Evolutionary conservation across 2,113 vertebrate species (phyloP), one percentile per base, ranked within the genome.

Genomic region (Nothobranchius kuhntae): DNA sequence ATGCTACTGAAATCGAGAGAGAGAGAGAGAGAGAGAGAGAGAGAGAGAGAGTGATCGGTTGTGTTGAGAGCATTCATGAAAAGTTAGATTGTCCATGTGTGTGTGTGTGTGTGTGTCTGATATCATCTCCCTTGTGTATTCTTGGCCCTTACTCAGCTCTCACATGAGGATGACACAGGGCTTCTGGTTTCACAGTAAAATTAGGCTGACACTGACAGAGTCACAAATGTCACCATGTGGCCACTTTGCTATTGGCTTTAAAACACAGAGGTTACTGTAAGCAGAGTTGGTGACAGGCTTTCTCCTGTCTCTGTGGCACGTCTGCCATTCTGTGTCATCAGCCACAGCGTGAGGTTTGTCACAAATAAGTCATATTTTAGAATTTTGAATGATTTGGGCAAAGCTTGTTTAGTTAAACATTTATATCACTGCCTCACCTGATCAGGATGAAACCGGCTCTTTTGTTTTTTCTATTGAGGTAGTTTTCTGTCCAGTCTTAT

Each of bases 131-230:
- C 76, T 45, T 68, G 83, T 87, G 81, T 93, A 91, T 93, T 92
- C 83, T 89, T 86, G 77, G 80, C 76, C 61, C 84, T 93, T 91
- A 89, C 89, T 92, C 91, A 92, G 53, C 83, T 75, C 87, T 92
- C 92, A 92, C 88, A 91, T 91, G 90, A 87, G 89, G 80, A 78
- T 88, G 89, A 91, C 83, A 86, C 75, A 35, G 45, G 80, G 89
- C 84, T 70, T 92, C 87, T 92, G 84, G 88, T 92, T 91, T 91
- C 89, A 90, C 75, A 90, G 81, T 90, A 88, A 91, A 92, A 91
- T 91, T 91, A 88, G 89, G 78, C 73, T 86, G 85, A 86, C 86
- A 87, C 89, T 68, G 52, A 79, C 73, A 55, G 81, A 86, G 83
- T 86, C 76, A 84, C 79, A 90, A 88, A 87, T 91, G 90, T 91